phyloP scores from a whole-genome alignment of 1,140 invertebrate genomes.

The Tenebrio molitor region DNA sequence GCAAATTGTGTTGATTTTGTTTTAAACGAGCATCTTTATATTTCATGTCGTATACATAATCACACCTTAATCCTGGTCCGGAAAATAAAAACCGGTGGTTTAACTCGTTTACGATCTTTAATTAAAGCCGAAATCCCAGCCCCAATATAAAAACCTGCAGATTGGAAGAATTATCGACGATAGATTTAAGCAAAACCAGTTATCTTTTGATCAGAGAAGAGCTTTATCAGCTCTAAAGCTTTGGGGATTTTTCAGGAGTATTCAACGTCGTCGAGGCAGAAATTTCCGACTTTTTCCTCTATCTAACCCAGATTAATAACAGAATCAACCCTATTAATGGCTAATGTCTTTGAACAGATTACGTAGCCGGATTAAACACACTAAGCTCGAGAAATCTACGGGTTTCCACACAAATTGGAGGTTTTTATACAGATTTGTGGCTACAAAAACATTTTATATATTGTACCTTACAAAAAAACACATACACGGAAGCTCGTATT shows the following conservation, averaged over 20 bases:
- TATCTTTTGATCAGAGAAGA: conserved; percentile 45
- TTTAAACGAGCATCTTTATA: conserved; percentile 1
- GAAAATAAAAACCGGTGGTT: conserved; percentile 37
- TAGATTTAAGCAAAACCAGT: conserved; percentile 43
- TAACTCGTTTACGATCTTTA: conserved; percentile 47
- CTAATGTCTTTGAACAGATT: conserved; percentile 47
- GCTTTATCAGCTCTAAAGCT: conserved; percentile 40
- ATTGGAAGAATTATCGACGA: conserved; percentile 45
- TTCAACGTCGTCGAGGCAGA: conserved; percentile 38
- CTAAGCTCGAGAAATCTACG: conserved; percentile 38
- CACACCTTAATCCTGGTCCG: conserved; percentile 32
- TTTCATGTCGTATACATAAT: conserved; percentile 10
- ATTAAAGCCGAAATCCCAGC: conserved; percentile 43
- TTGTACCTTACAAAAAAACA: too few relatives aligned
- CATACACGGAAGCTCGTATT: too few relatives aligned
- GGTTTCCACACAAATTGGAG: conserved; percentile 35
- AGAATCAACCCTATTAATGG: conserved; percentile 46
- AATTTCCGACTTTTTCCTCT: conserved; percentile 39
- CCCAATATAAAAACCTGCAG: conserved; percentile 43
- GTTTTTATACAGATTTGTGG: conserved; percentile 21
- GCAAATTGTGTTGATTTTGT: not conserved
- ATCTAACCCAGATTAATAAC: conserved; percentile 40
- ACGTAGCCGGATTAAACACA: conserved; percentile 28
- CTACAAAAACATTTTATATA: conserved; percentile 7
- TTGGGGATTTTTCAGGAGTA: conserved; percentile 38